These are phyloP conservation scores for roundworm (Caenorhabditis elegans) DNA, from an alignment of 1,140 invertebrate genomes.

Conservation along the genomic window DNA sequence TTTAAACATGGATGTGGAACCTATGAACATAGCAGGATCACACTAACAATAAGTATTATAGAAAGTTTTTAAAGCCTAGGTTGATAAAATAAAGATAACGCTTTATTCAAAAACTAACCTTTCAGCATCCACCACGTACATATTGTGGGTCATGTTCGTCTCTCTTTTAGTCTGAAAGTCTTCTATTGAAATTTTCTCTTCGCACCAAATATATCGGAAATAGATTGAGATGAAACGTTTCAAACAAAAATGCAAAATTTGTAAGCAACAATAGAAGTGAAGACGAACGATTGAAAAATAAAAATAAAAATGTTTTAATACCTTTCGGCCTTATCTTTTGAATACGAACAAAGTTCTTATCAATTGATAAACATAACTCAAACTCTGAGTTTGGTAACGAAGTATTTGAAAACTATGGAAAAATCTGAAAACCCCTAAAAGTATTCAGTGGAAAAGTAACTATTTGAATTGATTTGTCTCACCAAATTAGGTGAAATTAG, in stretches of 20 bases:
- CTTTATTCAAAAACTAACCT: background rate
- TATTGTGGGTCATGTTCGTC: background rate
- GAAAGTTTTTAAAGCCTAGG: no score
- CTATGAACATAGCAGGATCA: no score
- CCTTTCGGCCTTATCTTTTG: no score
- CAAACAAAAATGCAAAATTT: background rate
- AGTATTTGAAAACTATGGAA: no score
- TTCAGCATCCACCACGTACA: background rate
- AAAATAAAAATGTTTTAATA: background rate
- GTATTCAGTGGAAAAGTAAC: no score
- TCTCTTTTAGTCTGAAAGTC: slow-evolving; percentile 16
- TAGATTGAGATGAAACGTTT: background rate
- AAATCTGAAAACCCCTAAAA: no score
- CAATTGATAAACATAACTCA: background rate
- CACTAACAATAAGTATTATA: no score
- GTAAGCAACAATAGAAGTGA: background rate
- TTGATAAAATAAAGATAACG: no score
- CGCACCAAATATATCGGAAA: background rate
- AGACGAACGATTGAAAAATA: background rate
- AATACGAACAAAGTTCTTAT: background rate
- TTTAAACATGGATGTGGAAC: no score
- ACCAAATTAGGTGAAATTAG: no score
- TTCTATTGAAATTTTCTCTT: background rate
- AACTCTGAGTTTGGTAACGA: no score
- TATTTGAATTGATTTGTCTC: no score